Base-by-base conservation (phyloP, 2,113 vertebrate genomes). In the Rhegmatorhina hoffmannsi region DNA sequence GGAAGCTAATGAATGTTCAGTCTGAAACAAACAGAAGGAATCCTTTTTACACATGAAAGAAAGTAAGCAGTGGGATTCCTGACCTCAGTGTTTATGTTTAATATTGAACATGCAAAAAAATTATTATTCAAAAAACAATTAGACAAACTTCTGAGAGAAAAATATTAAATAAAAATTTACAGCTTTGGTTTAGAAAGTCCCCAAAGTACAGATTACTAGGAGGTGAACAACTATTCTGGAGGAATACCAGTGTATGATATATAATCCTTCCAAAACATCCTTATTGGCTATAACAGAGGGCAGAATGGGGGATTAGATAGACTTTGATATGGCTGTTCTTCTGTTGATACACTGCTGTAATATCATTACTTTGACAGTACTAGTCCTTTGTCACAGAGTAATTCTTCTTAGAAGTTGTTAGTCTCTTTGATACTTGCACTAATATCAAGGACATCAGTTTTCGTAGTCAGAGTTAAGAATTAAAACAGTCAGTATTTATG, bases 331-430 rank as follows among this genome's bases (percentile, higher is more conserved):
- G 33, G 33, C 86, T 70, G 29, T 94, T 95, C 75, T 85, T 93
- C 90, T 87, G 50, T 74, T 97, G 96, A 97, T 97, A 70, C 76
- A 96, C 83, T 90, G 86, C 84, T 84, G 79, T 69, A 96, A 97
- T 97, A 96, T 94, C 76, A 67, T 84, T 90, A 89, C 89, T 95
- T 75, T 90, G 95, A 95, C 83, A 93, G 76, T 64, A 44, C 68
- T 38, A 63, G 73, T 63, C 38, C 69, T 89, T 86, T 75, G 69
- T 92, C 79, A 93, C 17, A 52, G 52, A 36, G 73, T 58, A 94
- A 82, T 96, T 92, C 63, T 91, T 94, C 93, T 94, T 93, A 23
- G 20, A 84, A 63, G 68, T 89, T 92, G 50, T 94, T 95, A 84
- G 94, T 84, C 79, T 93, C 80, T 63, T 47, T 87, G 92, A 85